These are phyloP conservation scores for Mycalesis mineus DNA, from an alignment of 2,888 invertebrate species.

Conservation along the genomic window DNA sequence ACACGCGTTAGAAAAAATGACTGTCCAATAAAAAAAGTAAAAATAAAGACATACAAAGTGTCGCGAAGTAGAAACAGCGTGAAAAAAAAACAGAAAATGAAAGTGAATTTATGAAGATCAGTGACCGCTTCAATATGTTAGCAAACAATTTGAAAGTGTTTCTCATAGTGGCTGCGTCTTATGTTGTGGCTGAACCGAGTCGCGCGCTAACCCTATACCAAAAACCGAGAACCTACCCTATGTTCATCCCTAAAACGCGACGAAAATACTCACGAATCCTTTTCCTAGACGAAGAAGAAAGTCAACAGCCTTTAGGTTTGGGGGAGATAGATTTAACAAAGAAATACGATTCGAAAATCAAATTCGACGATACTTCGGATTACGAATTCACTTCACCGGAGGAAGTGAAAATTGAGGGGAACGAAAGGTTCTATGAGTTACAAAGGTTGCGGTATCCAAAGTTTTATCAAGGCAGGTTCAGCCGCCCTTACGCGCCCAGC, in stretches of 20 bases:
- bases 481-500: constrained; percentile 59
- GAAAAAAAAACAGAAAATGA: constrained; percentile 50
- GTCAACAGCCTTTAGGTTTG: constrained; percentile 51
- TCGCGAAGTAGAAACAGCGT: constrained; percentile 24
- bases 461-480: constrained; percentile 59
- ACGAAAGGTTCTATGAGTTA: constrained; percentile 62
- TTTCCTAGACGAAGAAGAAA: constrained; percentile 64
- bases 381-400: constrained; percentile 67
- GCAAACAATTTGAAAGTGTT: constrained; percentile 74
- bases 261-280: constrained; percentile 50
- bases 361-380: constrained; percentile 68
- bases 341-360: constrained; percentile 56
- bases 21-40: constrained; percentile 23
- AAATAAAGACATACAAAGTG: not conserved
- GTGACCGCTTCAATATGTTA: constrained; percentile 72
- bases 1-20: constrained; percentile 40
- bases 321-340: constrained; percentile 69
- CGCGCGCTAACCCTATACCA: constrained; percentile 62
- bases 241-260: constrained; percentile 63
- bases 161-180: constrained; percentile 57
- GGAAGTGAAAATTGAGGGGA: constrained; percentile 45
- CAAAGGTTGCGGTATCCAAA: constrained; percentile 50
- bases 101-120: constrained; percentile 65
- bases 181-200: constrained; percentile 60
- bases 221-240: constrained; percentile 51